These are phyloP conservation scores for Eretmochelys imbricata DNA, from an alignment of 2,113 vertebrate species.

Conservation along the genomic window DNA sequence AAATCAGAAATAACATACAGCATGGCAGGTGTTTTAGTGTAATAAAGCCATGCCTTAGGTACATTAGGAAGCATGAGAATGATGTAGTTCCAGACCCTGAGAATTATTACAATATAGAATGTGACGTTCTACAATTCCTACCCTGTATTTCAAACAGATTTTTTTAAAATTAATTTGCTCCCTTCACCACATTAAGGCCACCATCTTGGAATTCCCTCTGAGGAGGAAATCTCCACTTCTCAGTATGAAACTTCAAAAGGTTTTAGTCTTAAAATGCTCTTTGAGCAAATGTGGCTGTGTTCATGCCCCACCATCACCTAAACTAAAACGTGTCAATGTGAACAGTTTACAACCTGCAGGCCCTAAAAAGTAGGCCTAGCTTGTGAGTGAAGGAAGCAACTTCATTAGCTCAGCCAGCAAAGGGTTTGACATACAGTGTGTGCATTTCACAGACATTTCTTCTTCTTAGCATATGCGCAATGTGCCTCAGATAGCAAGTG, in stretches of 20 bases:
- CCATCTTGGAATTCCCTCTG: constrained; percentile 34
- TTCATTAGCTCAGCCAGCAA: constrained; percentile 10
- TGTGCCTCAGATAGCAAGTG: no score
- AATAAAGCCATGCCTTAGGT: constrained; percentile 61
- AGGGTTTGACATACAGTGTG: not conserved
- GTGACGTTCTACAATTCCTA: constrained; percentile 22
- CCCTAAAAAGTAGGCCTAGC: not conserved
- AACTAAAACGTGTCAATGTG: not conserved
- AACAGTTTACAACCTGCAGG: not conserved
- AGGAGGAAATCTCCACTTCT: constrained; percentile 19
- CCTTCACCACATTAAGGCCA: constrained; percentile 26
- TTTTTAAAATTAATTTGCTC: not conserved
- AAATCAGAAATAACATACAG: constrained; percentile 69
- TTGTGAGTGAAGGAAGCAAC: constrained; percentile 12
- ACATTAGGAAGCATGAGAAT: constrained; percentile 41
- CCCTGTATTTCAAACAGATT: not conserved
- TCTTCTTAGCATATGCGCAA: not conserved
- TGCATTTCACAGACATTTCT: not conserved
- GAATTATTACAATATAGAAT: constrained; percentile 1
- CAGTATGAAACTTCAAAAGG: constrained; percentile 32
- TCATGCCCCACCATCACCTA: not conserved
- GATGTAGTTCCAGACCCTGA: constrained; percentile 41
- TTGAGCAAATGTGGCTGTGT: not conserved
- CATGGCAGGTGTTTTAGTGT: constrained; percentile 62
- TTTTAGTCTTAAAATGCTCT: constrained; percentile 12